Evolutionary conservation across 1,140 invertebrate genomes (phyloP).

Genomic region (Bombus sylvicola): DNA sequence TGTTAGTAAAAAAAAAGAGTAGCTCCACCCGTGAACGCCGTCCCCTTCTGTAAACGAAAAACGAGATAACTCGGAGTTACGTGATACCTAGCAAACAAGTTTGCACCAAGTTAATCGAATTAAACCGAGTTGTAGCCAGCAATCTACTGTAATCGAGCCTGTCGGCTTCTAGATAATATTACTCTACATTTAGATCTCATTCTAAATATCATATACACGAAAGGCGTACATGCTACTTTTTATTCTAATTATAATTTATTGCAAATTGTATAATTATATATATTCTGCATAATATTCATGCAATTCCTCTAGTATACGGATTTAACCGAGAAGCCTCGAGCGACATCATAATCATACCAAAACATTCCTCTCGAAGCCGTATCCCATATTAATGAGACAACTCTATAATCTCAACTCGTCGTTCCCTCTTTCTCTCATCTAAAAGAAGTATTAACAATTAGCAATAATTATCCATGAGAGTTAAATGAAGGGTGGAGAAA

Average conservation of each 20-base stretch:
- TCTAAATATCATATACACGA: too few species aligned
- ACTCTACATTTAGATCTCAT: background rate
- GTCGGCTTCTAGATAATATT: background rate
- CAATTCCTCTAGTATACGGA: too few species aligned
- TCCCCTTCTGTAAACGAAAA: conserved; percentile 43
- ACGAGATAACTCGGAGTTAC: conserved; percentile 55
- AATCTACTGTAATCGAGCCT: conserved; percentile 41
- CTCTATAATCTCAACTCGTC: background rate
- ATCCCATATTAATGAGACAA: background rate
- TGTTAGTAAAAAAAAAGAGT: conserved; percentile 35
- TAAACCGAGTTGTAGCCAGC: conserved; percentile 35
- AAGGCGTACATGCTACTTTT: background rate
- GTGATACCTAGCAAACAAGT: conserved; percentile 56
- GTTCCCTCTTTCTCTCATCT: background rate
- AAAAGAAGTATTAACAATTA: conserved; percentile 54
- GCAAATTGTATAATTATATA: too few species aligned
- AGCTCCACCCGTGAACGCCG: conserved; percentile 25
- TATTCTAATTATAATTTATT: background rate
- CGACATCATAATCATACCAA: too few species aligned
- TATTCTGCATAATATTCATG: too few species aligned
- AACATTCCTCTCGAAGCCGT: background rate
- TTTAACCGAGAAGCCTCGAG: too few species aligned
- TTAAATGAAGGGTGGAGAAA: conserved; percentile 12
- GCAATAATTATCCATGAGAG: conserved; percentile 37
- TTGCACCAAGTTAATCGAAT: conserved; percentile 59